Evolutionary conservation across 1,140 invertebrate genomes (phyloP).

Genomic region (Drosophila sulfurigaster): DNA sequence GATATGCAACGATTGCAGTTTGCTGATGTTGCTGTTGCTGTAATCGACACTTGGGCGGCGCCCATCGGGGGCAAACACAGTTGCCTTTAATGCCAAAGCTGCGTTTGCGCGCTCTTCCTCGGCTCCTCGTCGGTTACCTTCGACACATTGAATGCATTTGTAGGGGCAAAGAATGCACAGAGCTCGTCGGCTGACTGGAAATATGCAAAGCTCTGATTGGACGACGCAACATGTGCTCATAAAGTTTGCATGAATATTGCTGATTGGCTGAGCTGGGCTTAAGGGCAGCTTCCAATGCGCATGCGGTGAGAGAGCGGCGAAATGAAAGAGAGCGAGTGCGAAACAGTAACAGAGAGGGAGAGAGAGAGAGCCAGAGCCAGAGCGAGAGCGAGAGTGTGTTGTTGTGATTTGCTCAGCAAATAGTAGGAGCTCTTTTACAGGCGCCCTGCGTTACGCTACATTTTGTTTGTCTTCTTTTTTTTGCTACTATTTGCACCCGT

Average conservation of each 20-base stretch:
- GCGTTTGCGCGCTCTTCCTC: slow-evolving; percentile 65
- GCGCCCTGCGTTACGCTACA: slow-evolving; percentile 34
- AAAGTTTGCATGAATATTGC: slow-evolving; percentile 44
- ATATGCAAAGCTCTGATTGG: slow-evolving; percentile 72
- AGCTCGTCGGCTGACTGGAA: slow-evolving; percentile 60
- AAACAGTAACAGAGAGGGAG: slow-evolving; percentile 44
- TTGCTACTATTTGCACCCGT: slow-evolving; percentile 35
- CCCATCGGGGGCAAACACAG: slow-evolving; percentile 70
- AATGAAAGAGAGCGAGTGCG: slow-evolving; percentile 10
- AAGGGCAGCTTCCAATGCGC: slow-evolving; percentile 72
- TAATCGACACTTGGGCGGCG: slow-evolving; percentile 81
- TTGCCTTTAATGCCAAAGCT: slow-evolving; percentile 23
- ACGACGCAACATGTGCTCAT: slow-evolving; percentile 40
- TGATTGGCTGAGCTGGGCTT: slow-evolving; percentile 60
- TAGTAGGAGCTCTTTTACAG: slow-evolving; percentile 62
- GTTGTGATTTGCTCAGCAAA: slow-evolving; percentile 69
- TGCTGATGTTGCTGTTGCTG: slow-evolving; percentile 65
- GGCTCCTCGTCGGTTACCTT: not conserved
- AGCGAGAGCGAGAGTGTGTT: slow-evolving; percentile 10
- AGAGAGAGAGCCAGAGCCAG: not conserved
- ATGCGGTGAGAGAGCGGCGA: slow-evolving; percentile 54
- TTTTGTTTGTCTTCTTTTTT: slow-evolving; percentile 54
- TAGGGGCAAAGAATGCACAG: slow-evolving; percentile 59
- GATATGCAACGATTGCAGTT: slow-evolving; percentile 67
- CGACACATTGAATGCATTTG: slow-evolving; percentile 44